Evolutionary conservation across 2,797 vertebrate species (phyloP).

Genomic region (Eremophila alpestris): DNA sequence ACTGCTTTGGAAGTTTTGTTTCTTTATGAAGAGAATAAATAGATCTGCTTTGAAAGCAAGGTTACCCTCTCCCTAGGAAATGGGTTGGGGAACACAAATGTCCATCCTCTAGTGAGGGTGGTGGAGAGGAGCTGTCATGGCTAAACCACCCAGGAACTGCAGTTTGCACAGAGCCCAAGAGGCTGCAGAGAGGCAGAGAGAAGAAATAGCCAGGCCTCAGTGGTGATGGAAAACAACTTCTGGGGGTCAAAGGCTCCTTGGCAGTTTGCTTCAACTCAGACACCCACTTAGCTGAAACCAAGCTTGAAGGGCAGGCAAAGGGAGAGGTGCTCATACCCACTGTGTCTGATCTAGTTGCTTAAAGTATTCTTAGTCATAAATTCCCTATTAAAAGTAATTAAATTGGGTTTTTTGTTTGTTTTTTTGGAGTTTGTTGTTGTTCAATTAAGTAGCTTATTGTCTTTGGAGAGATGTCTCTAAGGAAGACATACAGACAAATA

Average conservation of each 20-base stretch:
- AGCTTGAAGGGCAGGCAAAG: neutral
- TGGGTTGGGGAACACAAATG: neutral
- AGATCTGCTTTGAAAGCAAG: neutral
- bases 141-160: neutral
- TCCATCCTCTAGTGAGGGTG: neutral
- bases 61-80: neutral
- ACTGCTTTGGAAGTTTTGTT: neutral
- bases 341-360: neutral
- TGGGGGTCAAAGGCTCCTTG: neutral
- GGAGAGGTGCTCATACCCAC: neutral
- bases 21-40: neutral
- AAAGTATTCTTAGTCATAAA: neutral
- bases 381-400: neutral
- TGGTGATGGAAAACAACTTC: neutral
- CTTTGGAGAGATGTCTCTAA: neutral
- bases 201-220: neutral
- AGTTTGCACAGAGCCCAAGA: neutral
- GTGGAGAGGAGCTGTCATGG: neutral
- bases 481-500: neutral
- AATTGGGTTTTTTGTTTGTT: neutral
- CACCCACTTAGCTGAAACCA: neutral
- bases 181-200: neutral
- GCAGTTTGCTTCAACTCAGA: neutral
- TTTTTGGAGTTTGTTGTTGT: too few relatives aligned
- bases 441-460: neutral